Percentiles rank a stretch among this genome's conserved stretches.
These are phyloP conservation scores for Pongo abelii DNA, from an alignment of 2,113 vertebrate genomes.

Conservation along the genomic window DNA sequence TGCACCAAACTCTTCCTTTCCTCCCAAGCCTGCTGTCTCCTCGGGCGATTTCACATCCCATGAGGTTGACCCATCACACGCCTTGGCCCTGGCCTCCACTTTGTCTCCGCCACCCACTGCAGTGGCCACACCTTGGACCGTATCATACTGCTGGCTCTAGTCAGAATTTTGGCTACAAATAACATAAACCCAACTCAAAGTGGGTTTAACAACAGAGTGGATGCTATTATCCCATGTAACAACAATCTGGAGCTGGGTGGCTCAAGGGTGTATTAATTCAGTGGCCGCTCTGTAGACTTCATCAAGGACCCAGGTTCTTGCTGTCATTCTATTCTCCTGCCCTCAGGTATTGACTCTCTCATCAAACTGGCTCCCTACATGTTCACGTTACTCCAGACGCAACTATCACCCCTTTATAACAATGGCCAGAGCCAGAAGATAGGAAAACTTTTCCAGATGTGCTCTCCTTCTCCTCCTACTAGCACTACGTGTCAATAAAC, in stretches of 20 bases:
- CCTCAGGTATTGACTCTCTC: background rate
- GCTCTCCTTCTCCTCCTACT: background rate
- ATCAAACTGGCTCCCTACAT: background rate
- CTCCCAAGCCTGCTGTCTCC: background rate
- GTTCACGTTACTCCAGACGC: background rate
- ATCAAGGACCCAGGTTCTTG: background rate
- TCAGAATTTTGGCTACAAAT: background rate
- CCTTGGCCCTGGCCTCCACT: background rate
- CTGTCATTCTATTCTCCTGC: background rate
- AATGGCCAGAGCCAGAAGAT: background rate
- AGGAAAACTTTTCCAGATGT: background rate
- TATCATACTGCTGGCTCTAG: background rate
- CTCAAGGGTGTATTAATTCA: background rate
- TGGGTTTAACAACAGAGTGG: background rate
- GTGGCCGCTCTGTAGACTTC: background rate
- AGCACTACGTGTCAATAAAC: background rate
- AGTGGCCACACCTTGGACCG: background rate
- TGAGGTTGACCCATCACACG: background rate
- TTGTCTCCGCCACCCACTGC: background rate
- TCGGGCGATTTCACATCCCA: background rate
- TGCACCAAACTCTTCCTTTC: background rate
- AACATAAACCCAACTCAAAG: background rate
- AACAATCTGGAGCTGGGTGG: background rate
- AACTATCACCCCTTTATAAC: background rate
- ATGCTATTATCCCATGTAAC: background rate